Evolutionary conservation across 2,113 vertebrate species (phyloP).

Genomic region (Tachuris rubrigastra): DNA sequence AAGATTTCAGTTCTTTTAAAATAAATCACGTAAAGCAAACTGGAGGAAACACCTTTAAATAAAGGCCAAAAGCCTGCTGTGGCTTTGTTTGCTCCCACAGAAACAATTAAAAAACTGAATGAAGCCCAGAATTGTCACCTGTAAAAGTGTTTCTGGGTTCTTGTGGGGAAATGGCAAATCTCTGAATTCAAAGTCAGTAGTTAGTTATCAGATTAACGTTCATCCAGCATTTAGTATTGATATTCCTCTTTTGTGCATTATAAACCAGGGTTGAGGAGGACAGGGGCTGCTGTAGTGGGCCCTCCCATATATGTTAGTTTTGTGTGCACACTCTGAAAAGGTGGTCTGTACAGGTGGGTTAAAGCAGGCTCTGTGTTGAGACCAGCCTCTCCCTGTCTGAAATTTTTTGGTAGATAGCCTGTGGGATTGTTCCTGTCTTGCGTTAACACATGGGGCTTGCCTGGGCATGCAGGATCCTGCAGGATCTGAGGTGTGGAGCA

Average conservation of each 20-base stretch:
- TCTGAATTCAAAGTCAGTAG: background rate
- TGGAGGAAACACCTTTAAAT: background rate
- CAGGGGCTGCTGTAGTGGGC: background rate
- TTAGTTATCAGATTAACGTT: background rate
- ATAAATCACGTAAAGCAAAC: background rate
- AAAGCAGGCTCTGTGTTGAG: background rate
- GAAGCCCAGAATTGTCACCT: background rate
- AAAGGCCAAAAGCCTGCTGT: background rate
- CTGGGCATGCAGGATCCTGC: background rate
- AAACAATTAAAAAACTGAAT: background rate
- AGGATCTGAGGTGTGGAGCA: background rate
- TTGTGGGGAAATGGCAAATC: background rate
- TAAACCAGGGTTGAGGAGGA: background rate
- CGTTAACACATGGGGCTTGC: fast-evolving
- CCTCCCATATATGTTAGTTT: background rate
- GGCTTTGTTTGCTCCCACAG: background rate
- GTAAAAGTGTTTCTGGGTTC: background rate
- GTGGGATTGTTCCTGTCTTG: background rate
- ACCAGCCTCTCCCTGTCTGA: background rate
- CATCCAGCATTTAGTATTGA: fast-evolving
- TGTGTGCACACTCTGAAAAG: background rate
- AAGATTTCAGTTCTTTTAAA: background rate
- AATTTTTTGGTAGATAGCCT: background rate
- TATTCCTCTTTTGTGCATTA: background rate
- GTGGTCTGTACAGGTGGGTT: background rate